These are phyloP conservation scores for Tricholauxania praeusta DNA, from an alignment of 2,888 invertebrate species.

Conservation along the genomic window DNA sequence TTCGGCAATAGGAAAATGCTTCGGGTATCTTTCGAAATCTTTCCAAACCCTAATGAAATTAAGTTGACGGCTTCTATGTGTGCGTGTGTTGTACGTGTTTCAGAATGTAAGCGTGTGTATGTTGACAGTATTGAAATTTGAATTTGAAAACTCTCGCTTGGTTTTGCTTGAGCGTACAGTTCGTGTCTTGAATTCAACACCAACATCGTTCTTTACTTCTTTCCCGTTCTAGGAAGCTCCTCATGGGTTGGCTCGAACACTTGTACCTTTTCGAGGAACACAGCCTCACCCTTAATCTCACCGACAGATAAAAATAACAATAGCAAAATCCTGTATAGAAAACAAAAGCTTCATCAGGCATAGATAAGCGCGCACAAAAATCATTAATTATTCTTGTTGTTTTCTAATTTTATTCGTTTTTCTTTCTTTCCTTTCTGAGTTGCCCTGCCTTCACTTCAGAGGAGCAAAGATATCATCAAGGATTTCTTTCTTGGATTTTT, in stretches of 20 bases:
- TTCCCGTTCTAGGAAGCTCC: neutral
- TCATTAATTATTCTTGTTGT: conserved; percentile 67
- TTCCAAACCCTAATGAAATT: conserved; percentile 23
- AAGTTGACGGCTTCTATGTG: conserved; percentile 29
- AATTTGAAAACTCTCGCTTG: conserved; percentile 59
- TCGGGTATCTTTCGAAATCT: conserved; percentile 4
- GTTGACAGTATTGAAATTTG: conserved; percentile 52
- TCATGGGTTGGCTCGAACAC: neutral
- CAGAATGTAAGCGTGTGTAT: neutral
- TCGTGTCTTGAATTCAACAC: conserved; percentile 14
- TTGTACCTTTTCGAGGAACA: neutral
- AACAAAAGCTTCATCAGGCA: neutral
- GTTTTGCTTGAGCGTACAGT: conserved; percentile 24
- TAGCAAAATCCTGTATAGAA: conserved; percentile 51
- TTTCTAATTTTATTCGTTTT: conserved; percentile 32
- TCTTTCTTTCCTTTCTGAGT: too few relatives aligned
- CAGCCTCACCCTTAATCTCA: neutral
- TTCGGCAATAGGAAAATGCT: conserved; percentile 30
- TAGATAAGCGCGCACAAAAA: conserved; percentile 63
- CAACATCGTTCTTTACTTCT: neutral
- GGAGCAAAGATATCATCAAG: too few relatives aligned
- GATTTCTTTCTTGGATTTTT: neutral
- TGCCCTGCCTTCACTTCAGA: too few relatives aligned
- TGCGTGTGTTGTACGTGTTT: neutral
- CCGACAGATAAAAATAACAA: conserved; percentile 56